Conservation (phyloP, 2,797 vertebrate species). For the Poeciliopsis infans region DNA sequence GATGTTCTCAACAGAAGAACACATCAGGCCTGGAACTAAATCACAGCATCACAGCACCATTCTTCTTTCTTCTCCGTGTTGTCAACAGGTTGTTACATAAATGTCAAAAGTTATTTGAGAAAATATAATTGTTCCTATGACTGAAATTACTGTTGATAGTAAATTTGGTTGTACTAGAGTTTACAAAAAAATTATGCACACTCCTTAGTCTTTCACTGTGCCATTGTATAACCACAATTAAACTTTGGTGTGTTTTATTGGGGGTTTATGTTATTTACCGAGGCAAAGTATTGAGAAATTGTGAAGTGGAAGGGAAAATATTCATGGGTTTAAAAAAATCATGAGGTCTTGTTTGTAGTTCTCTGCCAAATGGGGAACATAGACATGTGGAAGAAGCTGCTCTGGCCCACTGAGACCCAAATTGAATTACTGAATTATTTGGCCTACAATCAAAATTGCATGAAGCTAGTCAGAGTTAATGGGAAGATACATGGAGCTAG, state of each 20-base stretch:
- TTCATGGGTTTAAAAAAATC: background rate
- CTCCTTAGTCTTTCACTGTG: background rate
- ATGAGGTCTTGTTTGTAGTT: background rate
- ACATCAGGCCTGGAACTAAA: constrained; percentile 60
- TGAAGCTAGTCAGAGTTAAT: background rate
- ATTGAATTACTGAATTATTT: background rate
- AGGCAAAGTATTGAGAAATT: background rate
- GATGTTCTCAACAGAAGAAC: constrained; percentile 70
- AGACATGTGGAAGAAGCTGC: background rate
- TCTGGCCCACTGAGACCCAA: background rate
- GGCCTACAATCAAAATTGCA: background rate
- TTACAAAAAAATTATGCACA: background rate
- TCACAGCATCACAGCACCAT: constrained; percentile 36
- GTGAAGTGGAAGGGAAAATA: background rate
- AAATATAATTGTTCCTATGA: background rate
- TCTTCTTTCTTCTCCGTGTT: constrained; percentile 19
- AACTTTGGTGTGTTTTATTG: background rate
- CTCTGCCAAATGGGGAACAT: background rate
- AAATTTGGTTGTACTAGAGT: background rate
- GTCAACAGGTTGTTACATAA: constrained; percentile 19
- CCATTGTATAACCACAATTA: background rate
- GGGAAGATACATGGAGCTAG: background rate
- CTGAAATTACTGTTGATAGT: background rate
- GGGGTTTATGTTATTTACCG: background rate
- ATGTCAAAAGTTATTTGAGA: background rate